Percentiles rank a stretch among this genome's conserved stretches.
phyloP scores from a whole-genome alignment of 2,797 vertebrate genomes.

The Hylomyscus alleni region DNA sequence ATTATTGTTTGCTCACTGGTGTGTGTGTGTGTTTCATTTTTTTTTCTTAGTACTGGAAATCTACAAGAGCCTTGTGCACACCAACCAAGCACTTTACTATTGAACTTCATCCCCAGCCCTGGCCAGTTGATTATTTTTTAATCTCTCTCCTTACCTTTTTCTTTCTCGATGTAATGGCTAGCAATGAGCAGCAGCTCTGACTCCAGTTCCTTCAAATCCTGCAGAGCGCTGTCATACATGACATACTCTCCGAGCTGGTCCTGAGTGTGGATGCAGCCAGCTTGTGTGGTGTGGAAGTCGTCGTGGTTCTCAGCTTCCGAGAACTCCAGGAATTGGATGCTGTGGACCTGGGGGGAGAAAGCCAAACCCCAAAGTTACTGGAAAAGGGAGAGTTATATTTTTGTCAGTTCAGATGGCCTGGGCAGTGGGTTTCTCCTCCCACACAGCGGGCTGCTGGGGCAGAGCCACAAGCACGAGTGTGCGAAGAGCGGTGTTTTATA shows the following conservation, averaged over 20 bases:
- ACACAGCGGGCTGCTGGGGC: fast-evolving
- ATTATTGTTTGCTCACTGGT: neutral
- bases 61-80: neutral
- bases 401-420: neutral
- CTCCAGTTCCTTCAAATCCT: slow-evolving; percentile 88
- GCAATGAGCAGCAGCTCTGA: slow-evolving; percentile 88
- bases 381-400: slow-evolving; percentile 51
- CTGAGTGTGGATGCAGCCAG: slow-evolving; percentile 87
- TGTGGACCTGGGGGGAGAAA: slow-evolving; percentile 84
- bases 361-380: slow-evolving; percentile 54
- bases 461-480: neutral
- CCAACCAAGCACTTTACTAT: neutral
- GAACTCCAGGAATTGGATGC: slow-evolving; percentile 90
- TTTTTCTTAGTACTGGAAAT: neutral
- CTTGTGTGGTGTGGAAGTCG: slow-evolving; percentile 88
- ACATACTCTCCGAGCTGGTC: slow-evolving; percentile 88
- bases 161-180: slow-evolving; percentile 88
- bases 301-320: slow-evolving; percentile 90
- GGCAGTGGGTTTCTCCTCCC: neutral
- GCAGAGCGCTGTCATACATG: slow-evolving; percentile 88
- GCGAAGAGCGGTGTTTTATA: neutral
- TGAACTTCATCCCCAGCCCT: neutral
- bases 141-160: slow-evolving; percentile 75
- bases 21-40: neutral
- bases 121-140: neutral